Conservation (phyloP, 2,797 vertebrate species). For the Holocentrus rufus region DNA sequence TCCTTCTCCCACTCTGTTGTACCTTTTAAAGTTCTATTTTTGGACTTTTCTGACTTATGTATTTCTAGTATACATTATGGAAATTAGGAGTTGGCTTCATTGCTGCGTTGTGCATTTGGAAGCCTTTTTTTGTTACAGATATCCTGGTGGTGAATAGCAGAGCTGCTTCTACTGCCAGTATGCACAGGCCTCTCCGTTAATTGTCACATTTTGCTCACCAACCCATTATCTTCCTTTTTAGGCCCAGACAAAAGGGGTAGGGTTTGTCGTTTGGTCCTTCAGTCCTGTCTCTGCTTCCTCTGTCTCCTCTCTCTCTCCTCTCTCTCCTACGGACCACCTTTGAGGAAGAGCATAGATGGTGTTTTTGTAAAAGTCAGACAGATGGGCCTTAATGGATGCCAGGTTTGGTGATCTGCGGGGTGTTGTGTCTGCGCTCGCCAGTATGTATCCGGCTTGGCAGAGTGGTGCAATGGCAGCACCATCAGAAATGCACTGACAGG, state of each 20-base stretch:
- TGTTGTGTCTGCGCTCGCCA: slow-evolving; percentile 74
- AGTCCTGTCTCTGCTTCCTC: slow-evolving; percentile 15
- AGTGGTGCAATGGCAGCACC: slow-evolving; percentile 52
- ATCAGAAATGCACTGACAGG: slow-evolving; percentile 59
- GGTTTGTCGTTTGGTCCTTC: slow-evolving; percentile 23
- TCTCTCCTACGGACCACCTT: slow-evolving; percentile 38
- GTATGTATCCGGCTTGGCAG: slow-evolving; percentile 72
- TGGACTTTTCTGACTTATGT: slow-evolving; percentile 21
- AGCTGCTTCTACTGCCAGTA: slow-evolving; percentile 1
- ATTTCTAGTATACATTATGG: slow-evolving; percentile 27
- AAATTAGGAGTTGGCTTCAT: slow-evolving; percentile 33
- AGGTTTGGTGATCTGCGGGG: slow-evolving; percentile 75
- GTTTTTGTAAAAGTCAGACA: slow-evolving; percentile 75
- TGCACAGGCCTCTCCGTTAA: slow-evolving; percentile 12
- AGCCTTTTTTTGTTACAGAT: slow-evolving; percentile 26
- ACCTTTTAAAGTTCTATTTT: slow-evolving; percentile 38
- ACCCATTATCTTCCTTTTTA: slow-evolving; percentile 9
- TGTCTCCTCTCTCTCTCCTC: background rate
- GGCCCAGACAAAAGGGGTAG: slow-evolving; percentile 14
- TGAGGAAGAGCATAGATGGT: slow-evolving; percentile 60
- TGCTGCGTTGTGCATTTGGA: slow-evolving; percentile 21
- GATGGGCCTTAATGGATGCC: slow-evolving; percentile 80
- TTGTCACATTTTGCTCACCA: slow-evolving; percentile 29
- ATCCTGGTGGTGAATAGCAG: background rate
- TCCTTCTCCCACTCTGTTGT: slow-evolving; percentile 13